These are phyloP conservation scores for Conus betulinus DNA, from an alignment of 1,140 invertebrate genomes.

Conservation along the genomic window DNA sequence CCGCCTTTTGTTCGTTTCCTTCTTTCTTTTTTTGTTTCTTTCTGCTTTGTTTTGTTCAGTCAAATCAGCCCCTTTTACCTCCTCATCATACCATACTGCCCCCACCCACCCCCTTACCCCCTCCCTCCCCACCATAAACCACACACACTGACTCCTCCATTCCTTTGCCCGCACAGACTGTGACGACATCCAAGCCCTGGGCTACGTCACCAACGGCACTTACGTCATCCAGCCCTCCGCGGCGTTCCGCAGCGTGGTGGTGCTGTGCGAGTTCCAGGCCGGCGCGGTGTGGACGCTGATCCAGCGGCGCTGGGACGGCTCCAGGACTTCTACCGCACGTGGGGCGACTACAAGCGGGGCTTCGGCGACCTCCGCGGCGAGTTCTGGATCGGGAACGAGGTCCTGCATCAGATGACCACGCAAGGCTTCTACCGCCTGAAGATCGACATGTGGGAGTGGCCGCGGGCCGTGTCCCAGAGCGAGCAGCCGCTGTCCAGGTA, in stretches of 20 bases:
- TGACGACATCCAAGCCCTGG: slow-evolving; percentile 40
- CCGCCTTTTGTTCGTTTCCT: background rate
- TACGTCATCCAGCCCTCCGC: slow-evolving; percentile 84
- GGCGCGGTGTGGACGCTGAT: slow-evolving; percentile 87
- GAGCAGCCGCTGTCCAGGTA: slow-evolving; percentile 24
- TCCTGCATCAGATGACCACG: slow-evolving; percentile 72
- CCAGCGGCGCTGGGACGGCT: slow-evolving; percentile 86
- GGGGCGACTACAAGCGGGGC: slow-evolving; percentile 94
- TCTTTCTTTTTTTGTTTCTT: background rate
- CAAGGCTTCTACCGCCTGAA: slow-evolving; percentile 78
- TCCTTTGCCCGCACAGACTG: slow-evolving; percentile 54
- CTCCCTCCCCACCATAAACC: no score
- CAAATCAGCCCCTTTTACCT: no score
- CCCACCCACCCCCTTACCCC: no score
- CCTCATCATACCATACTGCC: no score
- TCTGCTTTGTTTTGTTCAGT: background rate
- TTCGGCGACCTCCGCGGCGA: slow-evolving; percentile 90
- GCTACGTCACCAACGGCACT: slow-evolving; percentile 74
- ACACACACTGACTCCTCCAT: background rate
- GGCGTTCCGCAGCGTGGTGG: slow-evolving; percentile 82
- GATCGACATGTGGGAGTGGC: slow-evolving; percentile 81
- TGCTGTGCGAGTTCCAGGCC: slow-evolving; percentile 86
- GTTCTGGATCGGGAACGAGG: slow-evolving; percentile 77
- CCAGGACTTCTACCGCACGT: slow-evolving; percentile 90
- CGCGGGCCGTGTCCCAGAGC: background rate